Percentiles rank a stretch among this genome's conserved stretches.
phyloP scores from a whole-genome alignment of 2,113 vertebrate genomes.

The Piaya cayana region DNA sequence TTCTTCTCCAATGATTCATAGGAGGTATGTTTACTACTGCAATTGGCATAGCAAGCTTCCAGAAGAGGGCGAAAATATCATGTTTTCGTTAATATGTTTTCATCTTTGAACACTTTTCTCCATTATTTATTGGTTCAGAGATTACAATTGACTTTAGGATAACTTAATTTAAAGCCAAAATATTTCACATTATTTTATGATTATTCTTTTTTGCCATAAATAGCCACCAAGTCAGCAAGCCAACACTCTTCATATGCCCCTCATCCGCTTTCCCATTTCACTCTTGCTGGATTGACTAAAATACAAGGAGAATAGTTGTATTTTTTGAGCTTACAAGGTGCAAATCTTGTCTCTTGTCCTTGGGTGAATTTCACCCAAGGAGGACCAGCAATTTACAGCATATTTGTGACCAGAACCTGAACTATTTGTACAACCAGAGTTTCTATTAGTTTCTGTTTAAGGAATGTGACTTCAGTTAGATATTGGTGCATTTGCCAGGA shows the following conservation, averaged over 20 bases:
- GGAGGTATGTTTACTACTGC: neutral
- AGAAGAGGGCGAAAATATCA: neutral
- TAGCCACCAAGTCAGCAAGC: neutral
- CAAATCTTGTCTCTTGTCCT: constrained; percentile 2
- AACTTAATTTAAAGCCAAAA: neutral
- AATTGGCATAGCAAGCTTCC: neutral
- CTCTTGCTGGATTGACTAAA: neutral
- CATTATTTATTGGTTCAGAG: constrained; percentile 14
- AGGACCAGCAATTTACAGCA: neutral
- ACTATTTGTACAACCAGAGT: constrained; percentile 17
- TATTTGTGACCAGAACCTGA: constrained; percentile 30
- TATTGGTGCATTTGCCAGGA: constrained; percentile 42
- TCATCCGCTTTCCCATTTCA: neutral
- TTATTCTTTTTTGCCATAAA: neutral
- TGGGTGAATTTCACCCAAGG: constrained; percentile 19
- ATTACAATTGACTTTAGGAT: neutral
- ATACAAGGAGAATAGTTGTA: neutral
- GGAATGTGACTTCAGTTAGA: constrained; percentile 47
- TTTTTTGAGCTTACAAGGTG: neutral
- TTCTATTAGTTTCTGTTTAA: constrained; percentile 49
- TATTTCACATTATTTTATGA: neutral
- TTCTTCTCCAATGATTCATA: neutral
- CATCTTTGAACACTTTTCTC: neutral
- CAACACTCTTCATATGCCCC: neutral
- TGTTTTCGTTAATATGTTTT: neutral